phyloP scores from a whole-genome alignment of 2,113 vertebrate species.

The Pristiophorus japonicus region DNA sequence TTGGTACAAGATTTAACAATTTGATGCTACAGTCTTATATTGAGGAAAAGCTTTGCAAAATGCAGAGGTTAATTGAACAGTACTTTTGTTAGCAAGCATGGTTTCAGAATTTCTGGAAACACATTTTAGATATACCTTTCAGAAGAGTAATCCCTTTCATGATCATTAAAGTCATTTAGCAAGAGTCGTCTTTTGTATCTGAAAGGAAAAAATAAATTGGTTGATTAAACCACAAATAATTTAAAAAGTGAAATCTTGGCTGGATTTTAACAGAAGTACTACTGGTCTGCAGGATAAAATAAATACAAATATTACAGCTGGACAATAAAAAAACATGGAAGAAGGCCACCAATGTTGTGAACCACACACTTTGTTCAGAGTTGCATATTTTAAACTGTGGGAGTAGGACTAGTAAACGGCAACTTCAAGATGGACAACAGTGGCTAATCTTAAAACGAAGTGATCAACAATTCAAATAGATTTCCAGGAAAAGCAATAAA shows the following conservation, averaged over 20 bases:
- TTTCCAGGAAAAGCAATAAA: too few species aligned
- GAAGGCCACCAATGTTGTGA: background rate
- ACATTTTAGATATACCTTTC: constrained; percentile 68
- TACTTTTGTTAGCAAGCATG: background rate
- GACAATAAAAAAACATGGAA: background rate
- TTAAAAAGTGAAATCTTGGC: background rate
- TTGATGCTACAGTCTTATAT: background rate
- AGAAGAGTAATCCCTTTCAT: constrained; percentile 72
- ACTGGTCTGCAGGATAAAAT: too few species aligned
- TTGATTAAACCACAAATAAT: too few species aligned
- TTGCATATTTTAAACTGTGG: background rate
- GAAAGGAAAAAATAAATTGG: constrained; percentile 35
- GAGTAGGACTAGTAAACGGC: background rate
- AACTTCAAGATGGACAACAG: background rate
- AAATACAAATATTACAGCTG: background rate
- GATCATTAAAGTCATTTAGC: constrained; percentile 67
- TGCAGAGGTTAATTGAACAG: background rate
- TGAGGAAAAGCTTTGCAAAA: background rate
- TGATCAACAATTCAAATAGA: too few species aligned
- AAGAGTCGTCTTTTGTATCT: constrained; percentile 90
- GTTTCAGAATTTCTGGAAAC: background rate
- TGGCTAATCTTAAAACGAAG: too few species aligned
- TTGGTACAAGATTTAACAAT: background rate
- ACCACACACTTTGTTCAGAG: background rate
- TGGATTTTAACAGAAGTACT: background rate